phyloP scores from a whole-genome alignment of 2,888 invertebrate species.

The Caenorhabditis macrosperma region DNA sequence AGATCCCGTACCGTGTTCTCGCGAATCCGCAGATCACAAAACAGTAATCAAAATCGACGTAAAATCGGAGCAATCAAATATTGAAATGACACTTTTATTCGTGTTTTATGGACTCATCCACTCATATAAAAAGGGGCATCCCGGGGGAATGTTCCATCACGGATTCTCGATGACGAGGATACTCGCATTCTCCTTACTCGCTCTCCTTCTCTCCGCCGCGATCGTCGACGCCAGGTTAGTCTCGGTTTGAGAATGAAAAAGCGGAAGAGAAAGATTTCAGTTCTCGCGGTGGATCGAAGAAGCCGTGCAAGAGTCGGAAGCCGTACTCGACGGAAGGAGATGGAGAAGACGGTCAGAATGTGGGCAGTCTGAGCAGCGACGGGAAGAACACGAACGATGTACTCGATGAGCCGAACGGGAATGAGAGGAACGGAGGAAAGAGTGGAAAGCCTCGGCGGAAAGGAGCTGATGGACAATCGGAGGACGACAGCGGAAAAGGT shows the following conservation, averaged over 20 bases:
- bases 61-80: background rate
- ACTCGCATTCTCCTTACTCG: background rate
- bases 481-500: too few species aligned
- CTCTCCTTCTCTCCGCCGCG: background rate
- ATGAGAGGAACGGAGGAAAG: background rate
- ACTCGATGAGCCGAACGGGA: conserved; percentile 9
- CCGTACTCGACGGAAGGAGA: background rate
- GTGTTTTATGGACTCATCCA: conserved; percentile 3
- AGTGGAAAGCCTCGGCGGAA: background rate
- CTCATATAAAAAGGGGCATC: background rate
- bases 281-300: conserved; percentile 3
- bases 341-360: background rate
- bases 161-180: conserved; percentile 15
- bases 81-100: conserved; percentile 2
- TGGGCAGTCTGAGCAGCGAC: too few species aligned
- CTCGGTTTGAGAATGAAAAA: background rate
- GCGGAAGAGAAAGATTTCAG: background rate
- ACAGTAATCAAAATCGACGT: background rate
- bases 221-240: conserved; percentile 16
- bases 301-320: conserved; percentile 1
- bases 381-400: too few species aligned
- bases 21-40: background rate
- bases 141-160: background rate
- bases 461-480: too few species aligned
- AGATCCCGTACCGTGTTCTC: too few species aligned